Percentiles rank a stretch among this genome's conserved stretches.
These are phyloP conservation scores for Temnothorax longispinosus DNA, from an alignment of 1,140 invertebrate species.

Conservation along the genomic window DNA sequence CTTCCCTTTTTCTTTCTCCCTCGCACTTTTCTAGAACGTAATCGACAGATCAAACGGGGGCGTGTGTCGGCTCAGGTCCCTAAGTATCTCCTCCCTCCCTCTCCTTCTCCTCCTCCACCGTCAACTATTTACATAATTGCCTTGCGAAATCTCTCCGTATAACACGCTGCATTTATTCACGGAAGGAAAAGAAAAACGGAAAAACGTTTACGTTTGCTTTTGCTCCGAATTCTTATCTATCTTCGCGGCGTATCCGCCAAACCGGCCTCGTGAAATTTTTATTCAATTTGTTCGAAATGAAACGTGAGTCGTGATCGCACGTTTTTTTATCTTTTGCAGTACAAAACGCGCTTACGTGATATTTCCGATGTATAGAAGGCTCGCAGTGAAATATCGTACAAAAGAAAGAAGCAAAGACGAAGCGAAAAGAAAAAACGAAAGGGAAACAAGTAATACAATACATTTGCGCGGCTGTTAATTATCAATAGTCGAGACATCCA, in stretches of 20 bases:
- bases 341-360: conserved; percentile 27
- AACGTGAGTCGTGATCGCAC: conserved; percentile 49
- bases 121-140: conserved; percentile 76
- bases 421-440: conserved; percentile 10
- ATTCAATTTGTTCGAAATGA: conserved; percentile 41
- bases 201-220: conserved; percentile 8
- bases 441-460: conserved; percentile 21
- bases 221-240: neutral
- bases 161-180: conserved; percentile 59
- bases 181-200: conserved; percentile 1
- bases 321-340: neutral
- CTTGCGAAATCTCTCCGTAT: conserved; percentile 58
- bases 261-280: conserved; percentile 1
- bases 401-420: conserved; percentile 45
- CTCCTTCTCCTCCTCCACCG: conserved; percentile 44
- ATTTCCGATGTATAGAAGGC: neutral
- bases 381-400: conserved; percentile 46
- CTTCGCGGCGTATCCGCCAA: neutral
- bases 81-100: conserved; percentile 70
- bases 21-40: conserved; percentile 37
- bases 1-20: neutral
- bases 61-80: conserved; percentile 75
- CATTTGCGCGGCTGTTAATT: conserved; percentile 27
- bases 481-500: conserved; percentile 28
- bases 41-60: conserved; percentile 62